Conservation (phyloP, 2,888 invertebrate species). For the Selenia dentaria region DNA sequence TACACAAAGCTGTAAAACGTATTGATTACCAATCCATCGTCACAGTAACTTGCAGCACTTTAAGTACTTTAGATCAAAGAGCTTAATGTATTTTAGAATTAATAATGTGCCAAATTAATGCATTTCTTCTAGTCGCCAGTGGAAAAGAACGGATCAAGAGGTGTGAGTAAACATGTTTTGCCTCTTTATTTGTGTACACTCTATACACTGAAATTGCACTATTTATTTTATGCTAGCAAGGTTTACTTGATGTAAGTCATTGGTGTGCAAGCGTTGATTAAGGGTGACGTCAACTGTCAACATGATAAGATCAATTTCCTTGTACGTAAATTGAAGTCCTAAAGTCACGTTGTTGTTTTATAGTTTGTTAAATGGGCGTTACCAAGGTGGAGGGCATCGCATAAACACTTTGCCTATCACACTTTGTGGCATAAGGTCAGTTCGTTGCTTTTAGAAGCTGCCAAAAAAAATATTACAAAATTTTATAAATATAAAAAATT, state of each 20-base stretch:
- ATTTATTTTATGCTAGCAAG: constrained; percentile 36
- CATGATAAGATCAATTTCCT: constrained; percentile 21
- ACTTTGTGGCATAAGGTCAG: constrained; percentile 77
- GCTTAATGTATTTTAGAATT: constrained; percentile 14
- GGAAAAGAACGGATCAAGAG: constrained; percentile 70
- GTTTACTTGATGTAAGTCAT: constrained; percentile 37
- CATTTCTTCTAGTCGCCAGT: constrained; percentile 72
- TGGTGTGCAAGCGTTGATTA: constrained; percentile 15
- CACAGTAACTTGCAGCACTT: constrained; percentile 42
- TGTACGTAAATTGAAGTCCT: constrained; percentile 35
- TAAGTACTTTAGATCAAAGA: constrained; percentile 34
- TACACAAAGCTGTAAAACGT: constrained; percentile 30
- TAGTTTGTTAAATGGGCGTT: constrained; percentile 82
- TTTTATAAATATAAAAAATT: constrained; percentile 37
- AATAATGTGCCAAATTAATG: constrained; percentile 41
- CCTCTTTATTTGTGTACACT: constrained; percentile 38
- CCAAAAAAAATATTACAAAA: constrained; percentile 22
- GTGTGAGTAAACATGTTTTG: constrained; percentile 69
- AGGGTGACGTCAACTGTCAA: constrained; percentile 28
- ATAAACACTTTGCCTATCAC: constrained; percentile 75
- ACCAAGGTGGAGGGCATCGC: constrained; percentile 80
- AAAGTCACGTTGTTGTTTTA: constrained; percentile 59
- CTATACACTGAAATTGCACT: constrained; percentile 36
- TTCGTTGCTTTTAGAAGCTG: constrained; percentile 43
- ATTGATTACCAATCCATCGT: constrained; percentile 25